Conservation (phyloP, 2,888 invertebrate genomes). For the Chymomyza fuscimana region DNA sequence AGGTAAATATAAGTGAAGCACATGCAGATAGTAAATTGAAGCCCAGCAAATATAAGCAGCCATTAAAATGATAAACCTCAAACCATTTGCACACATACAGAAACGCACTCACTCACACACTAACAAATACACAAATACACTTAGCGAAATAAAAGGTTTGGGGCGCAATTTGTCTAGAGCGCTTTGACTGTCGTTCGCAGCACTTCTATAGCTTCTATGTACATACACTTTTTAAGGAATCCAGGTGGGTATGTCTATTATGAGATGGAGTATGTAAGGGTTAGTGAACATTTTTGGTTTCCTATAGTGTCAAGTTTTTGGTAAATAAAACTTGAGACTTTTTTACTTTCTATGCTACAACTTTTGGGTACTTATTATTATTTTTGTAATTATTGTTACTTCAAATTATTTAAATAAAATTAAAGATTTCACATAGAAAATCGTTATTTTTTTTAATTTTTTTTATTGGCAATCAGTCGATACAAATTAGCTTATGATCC, state of each 20-base stretch:
- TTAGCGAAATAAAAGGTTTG: not conserved
- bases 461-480: too few species aligned
- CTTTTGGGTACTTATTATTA: too few species aligned
- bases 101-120: conserved; percentile 16
- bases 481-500: too few species aligned
- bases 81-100: not conserved
- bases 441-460: too few species aligned
- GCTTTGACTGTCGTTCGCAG: not conserved
- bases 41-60: conserved; percentile 64
- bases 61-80: conserved; percentile 67
- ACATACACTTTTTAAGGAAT: not conserved
- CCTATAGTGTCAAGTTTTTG: too few species aligned
- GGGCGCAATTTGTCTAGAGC: not conserved
- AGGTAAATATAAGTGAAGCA: conserved; percentile 5
- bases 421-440: too few species aligned
- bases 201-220: not conserved
- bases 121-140: not conserved
- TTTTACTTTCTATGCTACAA: too few species aligned
- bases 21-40: conserved; percentile 29
- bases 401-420: too few species aligned
- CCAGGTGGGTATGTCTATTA: not conserved
- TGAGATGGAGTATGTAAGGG: not conserved
- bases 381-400: too few species aligned
- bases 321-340: too few species aligned
- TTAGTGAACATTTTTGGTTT: too few species aligned